A percentile compares a stretch with the other conserved stretches of the same genome.
Evolutionary conservation across 2,797 vertebrate species (phyloP).

Genomic region (Leuciscus waleckii): DNA sequence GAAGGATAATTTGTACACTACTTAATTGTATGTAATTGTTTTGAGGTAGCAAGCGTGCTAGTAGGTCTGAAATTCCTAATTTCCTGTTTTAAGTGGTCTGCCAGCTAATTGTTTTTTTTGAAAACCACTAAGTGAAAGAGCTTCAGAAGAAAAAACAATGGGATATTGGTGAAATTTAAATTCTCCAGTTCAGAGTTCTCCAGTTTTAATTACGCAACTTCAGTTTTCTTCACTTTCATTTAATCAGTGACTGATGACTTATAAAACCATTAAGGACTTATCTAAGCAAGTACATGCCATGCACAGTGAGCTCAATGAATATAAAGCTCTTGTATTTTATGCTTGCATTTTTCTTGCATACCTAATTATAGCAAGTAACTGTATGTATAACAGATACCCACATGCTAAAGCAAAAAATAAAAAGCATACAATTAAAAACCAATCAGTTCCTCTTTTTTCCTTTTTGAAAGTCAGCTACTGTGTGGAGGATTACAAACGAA

Average conservation of each 20-base stretch:
- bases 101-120: not conserved
- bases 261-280: not conserved
- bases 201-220: not conserved
- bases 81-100: not conserved
- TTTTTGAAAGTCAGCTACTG: slow-evolving; percentile 6
- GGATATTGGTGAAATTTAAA: not conserved
- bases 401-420: slow-evolving; percentile 17
- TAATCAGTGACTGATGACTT: slow-evolving; percentile 14
- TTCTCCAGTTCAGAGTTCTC: not conserved
- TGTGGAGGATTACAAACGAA: not conserved
- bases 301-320: not conserved
- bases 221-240: not conserved
- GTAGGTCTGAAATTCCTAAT: not conserved
- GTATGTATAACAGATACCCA: not conserved
- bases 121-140: not conserved
- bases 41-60: not conserved
- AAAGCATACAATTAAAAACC: slow-evolving; percentile 6
- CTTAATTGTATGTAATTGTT: not conserved
- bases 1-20: not conserved
- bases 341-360: not conserved
- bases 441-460: slow-evolving; percentile 9
- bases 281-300: not conserved
- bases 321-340: not conserved
- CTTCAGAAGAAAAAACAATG: not conserved
- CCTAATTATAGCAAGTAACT: slow-evolving; percentile 1